Evolutionary conservation across 2,888 invertebrate species (phyloP).

Genomic region (Acheta domesticus): DNA sequence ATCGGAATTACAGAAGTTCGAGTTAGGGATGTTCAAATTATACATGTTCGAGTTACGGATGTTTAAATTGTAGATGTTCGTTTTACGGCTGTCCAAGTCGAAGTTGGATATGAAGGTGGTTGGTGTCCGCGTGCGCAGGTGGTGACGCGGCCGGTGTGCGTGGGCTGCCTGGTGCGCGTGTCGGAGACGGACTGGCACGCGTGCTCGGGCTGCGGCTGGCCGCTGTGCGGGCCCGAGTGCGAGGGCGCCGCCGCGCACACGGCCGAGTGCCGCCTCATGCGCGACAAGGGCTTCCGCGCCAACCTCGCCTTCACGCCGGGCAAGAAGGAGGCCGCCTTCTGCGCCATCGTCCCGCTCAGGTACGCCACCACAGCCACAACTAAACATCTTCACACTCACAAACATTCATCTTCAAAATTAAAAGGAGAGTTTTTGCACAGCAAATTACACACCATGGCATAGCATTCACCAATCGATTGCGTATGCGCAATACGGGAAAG

Average conservation of each 20-base stretch:
- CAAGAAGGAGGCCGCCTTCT: constrained; percentile 58
- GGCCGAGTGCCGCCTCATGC: constrained; percentile 62
- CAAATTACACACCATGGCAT: no score
- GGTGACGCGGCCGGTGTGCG: constrained; percentile 53
- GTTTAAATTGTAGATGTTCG: no score
- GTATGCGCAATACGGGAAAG: no score
- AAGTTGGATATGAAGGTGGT: no score
- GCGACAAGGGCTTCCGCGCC: constrained; percentile 56
- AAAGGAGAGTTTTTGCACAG: no score
- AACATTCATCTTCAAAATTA: no score
- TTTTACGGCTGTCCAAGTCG: no score
- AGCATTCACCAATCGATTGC: no score
- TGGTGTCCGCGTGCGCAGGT: constrained; percentile 55
- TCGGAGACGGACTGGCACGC: constrained; percentile 53
- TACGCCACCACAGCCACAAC: background rate
- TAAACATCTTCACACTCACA: no score
- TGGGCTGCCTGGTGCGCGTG: constrained; percentile 41
- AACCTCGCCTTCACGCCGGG: constrained; percentile 50
- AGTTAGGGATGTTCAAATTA: no score
- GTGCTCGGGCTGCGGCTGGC: constrained; percentile 65
- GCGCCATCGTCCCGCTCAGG: constrained; percentile 63
- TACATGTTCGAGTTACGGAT: no score
- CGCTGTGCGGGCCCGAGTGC: constrained; percentile 61
- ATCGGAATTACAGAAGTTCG: no score
- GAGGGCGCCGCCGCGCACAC: constrained; percentile 55